Conservation (phyloP, 2,888 invertebrate genomes). For the Pseudoips prasinana region DNA sequence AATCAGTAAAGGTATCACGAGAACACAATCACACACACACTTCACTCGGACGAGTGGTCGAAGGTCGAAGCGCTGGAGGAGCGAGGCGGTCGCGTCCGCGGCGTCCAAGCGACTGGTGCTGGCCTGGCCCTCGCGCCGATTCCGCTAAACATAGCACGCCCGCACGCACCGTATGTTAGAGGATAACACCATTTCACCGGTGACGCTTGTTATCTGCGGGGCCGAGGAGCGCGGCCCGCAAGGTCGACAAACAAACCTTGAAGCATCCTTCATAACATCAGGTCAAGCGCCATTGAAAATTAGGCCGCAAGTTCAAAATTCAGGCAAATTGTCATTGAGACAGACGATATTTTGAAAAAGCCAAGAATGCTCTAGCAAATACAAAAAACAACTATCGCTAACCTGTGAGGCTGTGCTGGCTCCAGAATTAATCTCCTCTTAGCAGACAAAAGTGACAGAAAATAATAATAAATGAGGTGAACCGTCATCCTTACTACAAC, state of each 20-base stretch:
- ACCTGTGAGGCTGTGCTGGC: too few species aligned
- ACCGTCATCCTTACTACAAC: too few species aligned
- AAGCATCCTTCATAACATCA: slow-evolving; percentile 24
- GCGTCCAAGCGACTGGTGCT: slow-evolving; percentile 74
- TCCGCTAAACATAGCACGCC: slow-evolving; percentile 65
- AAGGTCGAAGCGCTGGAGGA: slow-evolving; percentile 70
- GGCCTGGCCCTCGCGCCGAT: slow-evolving; percentile 43
- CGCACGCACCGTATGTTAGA: slow-evolving; percentile 42
- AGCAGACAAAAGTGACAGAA: too few species aligned
- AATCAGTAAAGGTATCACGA: slow-evolving; percentile 45
- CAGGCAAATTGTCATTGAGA: too few species aligned
- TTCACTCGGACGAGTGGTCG: slow-evolving; percentile 77
- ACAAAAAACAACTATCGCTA: too few species aligned
- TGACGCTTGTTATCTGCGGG: slow-evolving; percentile 36
- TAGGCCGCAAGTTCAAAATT: too few species aligned
- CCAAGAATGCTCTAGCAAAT: too few species aligned
- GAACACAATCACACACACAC: slow-evolving; percentile 78
- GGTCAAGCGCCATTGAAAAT: slow-evolving; percentile 7
- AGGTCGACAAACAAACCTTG: slow-evolving; percentile 72
- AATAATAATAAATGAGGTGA: too few species aligned
- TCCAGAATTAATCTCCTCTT: too few species aligned
- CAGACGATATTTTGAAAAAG: too few species aligned
- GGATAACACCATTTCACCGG: slow-evolving; percentile 62
- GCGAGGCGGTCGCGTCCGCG: slow-evolving; percentile 75
- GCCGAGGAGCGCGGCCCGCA: slow-evolving; percentile 40